Conservation (phyloP, 2,888 invertebrate species). For the Folsomia manolachei region DNA sequence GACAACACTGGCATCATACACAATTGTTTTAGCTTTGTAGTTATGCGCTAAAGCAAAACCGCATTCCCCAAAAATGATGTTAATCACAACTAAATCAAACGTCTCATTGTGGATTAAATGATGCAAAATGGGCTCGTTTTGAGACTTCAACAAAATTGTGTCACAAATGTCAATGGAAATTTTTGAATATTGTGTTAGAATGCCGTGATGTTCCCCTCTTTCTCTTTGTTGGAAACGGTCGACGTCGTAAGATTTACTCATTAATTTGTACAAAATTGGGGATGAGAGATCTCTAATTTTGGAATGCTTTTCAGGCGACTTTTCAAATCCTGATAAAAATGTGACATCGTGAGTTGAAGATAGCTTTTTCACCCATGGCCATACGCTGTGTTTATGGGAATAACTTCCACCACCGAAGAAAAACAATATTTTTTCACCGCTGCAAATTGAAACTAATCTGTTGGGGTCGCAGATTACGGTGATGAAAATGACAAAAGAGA, state of each 20-base stretch:
- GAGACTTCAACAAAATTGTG: neutral
- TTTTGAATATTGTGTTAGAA: neutral
- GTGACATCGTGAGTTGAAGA: slow-evolving; percentile 14
- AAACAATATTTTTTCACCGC: slow-evolving; percentile 37
- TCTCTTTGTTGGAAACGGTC: slow-evolving; percentile 20
- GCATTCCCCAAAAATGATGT: slow-evolving; percentile 15
- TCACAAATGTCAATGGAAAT: neutral
- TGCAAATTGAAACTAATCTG: neutral
- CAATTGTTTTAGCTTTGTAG: slow-evolving; percentile 13
- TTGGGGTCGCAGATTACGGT: neutral
- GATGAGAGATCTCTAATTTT: slow-evolving; percentile 6
- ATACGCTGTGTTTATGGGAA: slow-evolving; percentile 30
- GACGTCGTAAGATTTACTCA: slow-evolving; percentile 12
- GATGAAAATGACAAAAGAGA: neutral
- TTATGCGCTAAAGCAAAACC: slow-evolving; percentile 20
- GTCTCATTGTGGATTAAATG: neutral
- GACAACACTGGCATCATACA: slow-evolving; percentile 9
- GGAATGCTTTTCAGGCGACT: slow-evolving; percentile 10
- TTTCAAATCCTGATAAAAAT: slow-evolving; percentile 13
- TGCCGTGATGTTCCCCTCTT: neutral
- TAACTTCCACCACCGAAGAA: slow-evolving; percentile 46
- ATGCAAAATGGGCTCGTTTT: neutral
- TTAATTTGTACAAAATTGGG: neutral
- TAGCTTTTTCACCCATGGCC: slow-evolving; percentile 27
- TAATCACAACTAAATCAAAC: slow-evolving; percentile 21